phyloP scores from a whole-genome alignment of 2,797 vertebrate genomes.

The Mareca strepera region DNA sequence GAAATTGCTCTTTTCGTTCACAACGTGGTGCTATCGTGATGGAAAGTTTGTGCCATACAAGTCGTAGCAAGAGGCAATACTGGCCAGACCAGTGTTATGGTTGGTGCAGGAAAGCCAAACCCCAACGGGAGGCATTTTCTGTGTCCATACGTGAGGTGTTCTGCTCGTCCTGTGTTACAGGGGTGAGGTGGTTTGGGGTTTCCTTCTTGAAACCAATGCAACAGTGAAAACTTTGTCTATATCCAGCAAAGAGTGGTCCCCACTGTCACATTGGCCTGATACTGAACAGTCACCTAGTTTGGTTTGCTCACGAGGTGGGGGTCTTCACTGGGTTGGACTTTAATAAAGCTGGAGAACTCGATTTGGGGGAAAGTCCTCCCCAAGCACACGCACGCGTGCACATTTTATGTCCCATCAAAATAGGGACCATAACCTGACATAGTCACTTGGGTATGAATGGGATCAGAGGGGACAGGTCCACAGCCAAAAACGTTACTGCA shows the following conservation, averaged over 20 bases:
- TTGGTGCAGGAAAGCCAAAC: constrained; percentile 15
- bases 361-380: background rate
- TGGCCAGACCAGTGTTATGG: constrained; percentile 61
- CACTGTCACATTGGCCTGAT: background rate
- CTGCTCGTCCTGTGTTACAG: background rate
- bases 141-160: background rate
- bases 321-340: background rate
- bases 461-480: background rate
- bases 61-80: constrained; percentile 55
- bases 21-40: background rate
- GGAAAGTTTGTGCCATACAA: constrained; percentile 63
- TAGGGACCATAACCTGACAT: background rate
- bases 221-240: background rate
- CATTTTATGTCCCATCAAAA: constrained; percentile 9
- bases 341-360: background rate
- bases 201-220: background rate
- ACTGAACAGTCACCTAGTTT: background rate
- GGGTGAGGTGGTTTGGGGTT: background rate
- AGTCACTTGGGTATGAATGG: background rate
- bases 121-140: background rate
- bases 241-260: background rate
- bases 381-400: background rate
- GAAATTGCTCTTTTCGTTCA: constrained; percentile 18
- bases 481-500: background rate
- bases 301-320: background rate